These are phyloP conservation scores for Chalcis sispes DNA, from an alignment of 2,888 invertebrate species.

Conservation along the genomic window DNA sequence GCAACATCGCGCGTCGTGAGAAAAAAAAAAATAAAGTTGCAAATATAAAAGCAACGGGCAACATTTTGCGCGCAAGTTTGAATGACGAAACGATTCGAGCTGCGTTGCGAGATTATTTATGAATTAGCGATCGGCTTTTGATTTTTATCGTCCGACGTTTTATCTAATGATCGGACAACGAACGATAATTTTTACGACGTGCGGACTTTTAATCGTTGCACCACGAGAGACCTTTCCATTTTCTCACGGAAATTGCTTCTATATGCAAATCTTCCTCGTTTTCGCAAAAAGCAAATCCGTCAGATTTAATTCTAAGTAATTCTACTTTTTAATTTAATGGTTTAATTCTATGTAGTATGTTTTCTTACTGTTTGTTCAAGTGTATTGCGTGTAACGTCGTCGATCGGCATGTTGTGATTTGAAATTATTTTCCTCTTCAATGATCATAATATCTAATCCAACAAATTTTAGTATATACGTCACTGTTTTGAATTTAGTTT, in stretches of 20 bases:
- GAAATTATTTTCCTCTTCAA: no score
- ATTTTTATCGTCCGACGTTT: conserved; percentile 20
- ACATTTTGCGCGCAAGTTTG: conserved; percentile 1
- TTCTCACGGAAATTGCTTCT: conserved; percentile 3
- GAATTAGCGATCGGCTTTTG: conserved; percentile 29
- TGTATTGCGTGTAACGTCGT: no score
- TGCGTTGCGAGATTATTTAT: conserved; percentile 22
- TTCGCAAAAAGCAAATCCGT: no score
- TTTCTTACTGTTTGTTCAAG: no score
- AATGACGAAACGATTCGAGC: conserved; percentile 1
- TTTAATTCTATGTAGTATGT: no score
- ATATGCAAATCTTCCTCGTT: not conserved
- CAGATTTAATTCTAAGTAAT: no score
- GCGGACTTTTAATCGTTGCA: not conserved
- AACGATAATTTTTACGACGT: conserved; percentile 1
- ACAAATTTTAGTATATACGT: no score
- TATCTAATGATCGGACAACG: conserved; percentile 15
- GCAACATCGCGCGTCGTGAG: not conserved
- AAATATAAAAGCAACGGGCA: not conserved
- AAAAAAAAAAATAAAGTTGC: not conserved
- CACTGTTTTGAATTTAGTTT: no score
- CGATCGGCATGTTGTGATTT: no score
- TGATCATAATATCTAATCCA: no score
- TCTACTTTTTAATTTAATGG: no score
- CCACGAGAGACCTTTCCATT: no score